These are phyloP conservation scores for Silurus asotus DNA, from an alignment of 2,113 vertebrate genomes.

Conservation along the genomic window DNA sequence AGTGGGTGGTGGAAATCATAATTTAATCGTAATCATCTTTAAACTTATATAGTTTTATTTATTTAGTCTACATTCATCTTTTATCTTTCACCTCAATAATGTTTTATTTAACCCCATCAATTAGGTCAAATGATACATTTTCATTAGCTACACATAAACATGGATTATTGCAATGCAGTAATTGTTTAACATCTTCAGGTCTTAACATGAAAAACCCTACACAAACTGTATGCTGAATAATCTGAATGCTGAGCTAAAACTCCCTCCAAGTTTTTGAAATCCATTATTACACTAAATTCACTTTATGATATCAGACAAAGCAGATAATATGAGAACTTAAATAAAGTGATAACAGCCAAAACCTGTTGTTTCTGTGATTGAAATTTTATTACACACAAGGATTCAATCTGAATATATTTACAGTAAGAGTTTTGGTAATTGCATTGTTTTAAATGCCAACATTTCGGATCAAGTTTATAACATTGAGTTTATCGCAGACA, in stretches of 20 bases:
- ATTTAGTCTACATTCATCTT: background rate
- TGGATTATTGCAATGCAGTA: too few species aligned
- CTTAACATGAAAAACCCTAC: background rate
- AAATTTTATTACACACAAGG: background rate
- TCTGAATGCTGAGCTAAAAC: background rate
- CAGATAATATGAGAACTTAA: background rate
- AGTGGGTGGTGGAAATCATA: background rate
- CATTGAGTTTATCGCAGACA: background rate
- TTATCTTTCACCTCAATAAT: background rate
- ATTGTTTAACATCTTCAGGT: background rate
- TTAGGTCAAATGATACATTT: background rate
- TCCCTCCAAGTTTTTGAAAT: background rate
- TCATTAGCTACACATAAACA: background rate
- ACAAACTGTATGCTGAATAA: background rate
- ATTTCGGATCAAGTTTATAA: background rate
- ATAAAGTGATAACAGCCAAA: background rate
- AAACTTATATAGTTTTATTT: background rate
- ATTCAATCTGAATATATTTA: background rate
- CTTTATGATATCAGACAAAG: background rate
- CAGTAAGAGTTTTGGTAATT: background rate
- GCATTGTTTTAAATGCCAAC: background rate
- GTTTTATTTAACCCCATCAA: background rate
- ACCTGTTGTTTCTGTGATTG: background rate
- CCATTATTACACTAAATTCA: background rate
- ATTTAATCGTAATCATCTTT: background rate